Evolutionary conservation across 2,888 invertebrate species (phyloP).

Genomic region (Arrhopalites spinosus): DNA sequence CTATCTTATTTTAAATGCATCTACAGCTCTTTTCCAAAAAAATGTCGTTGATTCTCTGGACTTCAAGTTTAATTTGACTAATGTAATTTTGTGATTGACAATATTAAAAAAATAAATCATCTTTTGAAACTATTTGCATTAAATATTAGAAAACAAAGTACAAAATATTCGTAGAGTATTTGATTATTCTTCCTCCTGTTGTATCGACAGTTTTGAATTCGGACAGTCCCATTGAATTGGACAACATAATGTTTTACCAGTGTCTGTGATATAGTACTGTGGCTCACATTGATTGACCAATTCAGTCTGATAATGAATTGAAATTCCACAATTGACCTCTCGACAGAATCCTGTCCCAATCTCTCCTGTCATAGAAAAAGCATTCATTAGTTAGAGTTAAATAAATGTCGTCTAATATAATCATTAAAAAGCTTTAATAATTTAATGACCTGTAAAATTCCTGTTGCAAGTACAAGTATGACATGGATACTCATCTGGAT

Average conservation of each 20-base stretch:
- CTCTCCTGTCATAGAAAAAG: conserved; percentile 33
- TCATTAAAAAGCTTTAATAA: no score
- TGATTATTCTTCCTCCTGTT: no score
- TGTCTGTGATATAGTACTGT: conserved; percentile 44
- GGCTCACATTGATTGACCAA: conserved; percentile 48
- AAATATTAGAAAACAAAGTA: no score
- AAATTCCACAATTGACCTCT: conserved; percentile 48
- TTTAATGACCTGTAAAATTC: conserved; percentile 43
- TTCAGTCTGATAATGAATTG: conserved; percentile 45
- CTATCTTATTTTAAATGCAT: no score
- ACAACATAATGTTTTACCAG: conserved; percentile 49
- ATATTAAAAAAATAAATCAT: no score
- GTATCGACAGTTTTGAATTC: neutral
- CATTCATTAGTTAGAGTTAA: neutral
- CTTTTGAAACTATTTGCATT: no score
- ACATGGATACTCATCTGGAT: conserved; percentile 50
- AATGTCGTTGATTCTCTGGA: no score
- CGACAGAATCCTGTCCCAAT: conserved; percentile 45
- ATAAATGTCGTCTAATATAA: neutral
- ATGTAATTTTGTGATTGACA: no score
- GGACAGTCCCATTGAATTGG: conserved; percentile 51
- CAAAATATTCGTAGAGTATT: no score
- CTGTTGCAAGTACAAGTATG: conserved; percentile 47
- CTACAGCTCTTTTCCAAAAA: no score
- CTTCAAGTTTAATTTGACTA: no score